A percentile compares a stretch with the other conserved stretches of the same genome.
Evolutionary conservation across 2,888 invertebrate genomes (phyloP).

Genomic region (Teleiodes luculella): DNA sequence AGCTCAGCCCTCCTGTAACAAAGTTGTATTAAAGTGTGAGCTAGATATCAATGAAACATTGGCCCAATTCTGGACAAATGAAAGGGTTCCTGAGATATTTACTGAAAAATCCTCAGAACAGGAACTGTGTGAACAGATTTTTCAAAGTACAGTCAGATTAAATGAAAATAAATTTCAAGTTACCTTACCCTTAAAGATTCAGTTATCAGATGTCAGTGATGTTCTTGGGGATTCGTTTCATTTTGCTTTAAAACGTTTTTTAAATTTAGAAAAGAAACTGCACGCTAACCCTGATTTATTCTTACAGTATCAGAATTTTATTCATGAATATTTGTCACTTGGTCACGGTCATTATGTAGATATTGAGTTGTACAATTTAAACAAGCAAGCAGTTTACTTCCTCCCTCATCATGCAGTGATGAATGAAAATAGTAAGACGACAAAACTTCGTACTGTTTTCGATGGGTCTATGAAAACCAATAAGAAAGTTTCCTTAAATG

Average conservation of each 20-base stretch:
- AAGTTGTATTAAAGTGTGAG: background rate
- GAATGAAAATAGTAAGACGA: background rate
- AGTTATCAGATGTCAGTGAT: slow-evolving; percentile 31
- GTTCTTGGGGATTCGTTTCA: slow-evolving; percentile 25
- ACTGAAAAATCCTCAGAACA: background rate
- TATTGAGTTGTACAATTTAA: no score
- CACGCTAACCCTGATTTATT: background rate
- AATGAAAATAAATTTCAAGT: background rate
- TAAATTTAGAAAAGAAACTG: no score
- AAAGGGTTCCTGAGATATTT: no score
- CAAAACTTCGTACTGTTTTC: no score
- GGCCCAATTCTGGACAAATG: no score
- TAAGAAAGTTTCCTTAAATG: background rate
- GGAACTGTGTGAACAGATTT: background rate
- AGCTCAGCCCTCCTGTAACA: background rate
- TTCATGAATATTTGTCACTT: background rate
- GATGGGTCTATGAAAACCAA: no score
- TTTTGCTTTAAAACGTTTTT: background rate
- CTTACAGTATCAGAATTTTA: background rate
- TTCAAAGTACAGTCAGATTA: background rate
- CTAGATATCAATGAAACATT: background rate
- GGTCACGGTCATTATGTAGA: background rate
- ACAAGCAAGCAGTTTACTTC: background rate
- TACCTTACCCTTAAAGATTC: background rate
- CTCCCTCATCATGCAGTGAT: no score